Evolutionary conservation across 2,113 vertebrate species (phyloP).

Genomic region (Saccopteryx bilineata): DNA sequence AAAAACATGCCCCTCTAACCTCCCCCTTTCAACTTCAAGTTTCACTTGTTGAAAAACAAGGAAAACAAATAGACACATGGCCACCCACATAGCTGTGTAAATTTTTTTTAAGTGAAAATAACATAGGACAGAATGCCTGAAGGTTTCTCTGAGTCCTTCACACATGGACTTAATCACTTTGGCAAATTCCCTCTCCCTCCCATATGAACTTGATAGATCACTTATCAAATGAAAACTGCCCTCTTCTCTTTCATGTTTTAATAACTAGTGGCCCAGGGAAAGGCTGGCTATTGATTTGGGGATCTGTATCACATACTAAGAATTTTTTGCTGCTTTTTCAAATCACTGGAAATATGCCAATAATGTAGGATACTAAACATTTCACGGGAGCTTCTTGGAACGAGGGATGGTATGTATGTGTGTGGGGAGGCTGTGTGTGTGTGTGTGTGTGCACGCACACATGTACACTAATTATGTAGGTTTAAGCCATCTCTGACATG

Average conservation of each 20-base stretch:
- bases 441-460: not conserved
- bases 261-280: slow-evolving; percentile 82
- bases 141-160: slow-evolving; percentile 83
- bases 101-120: slow-evolving; percentile 86
- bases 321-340: not conserved
- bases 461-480: not conserved
- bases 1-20: slow-evolving; percentile 72
- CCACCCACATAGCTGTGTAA: slow-evolving; percentile 87
- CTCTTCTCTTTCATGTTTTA: slow-evolving; percentile 85
- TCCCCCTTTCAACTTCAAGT: slow-evolving; percentile 77
- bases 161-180: slow-evolving; percentile 88
- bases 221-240: slow-evolving; percentile 85
- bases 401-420: not conserved
- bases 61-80: slow-evolving; percentile 81
- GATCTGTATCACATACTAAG: slow-evolving; percentile 69
- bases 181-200: slow-evolving; percentile 73
- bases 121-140: slow-evolving; percentile 81
- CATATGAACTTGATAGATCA: slow-evolving; percentile 80
- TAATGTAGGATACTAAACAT: not conserved
- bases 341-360: not conserved
- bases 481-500: not conserved
- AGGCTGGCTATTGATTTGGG: slow-evolving; percentile 75
- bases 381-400: not conserved
- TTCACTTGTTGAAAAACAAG: slow-evolving; percentile 84
- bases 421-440: not conserved